Evolutionary conservation across 2,113 vertebrate species (phyloP), one percentile per base, ranked within the genome.

Genomic region (Odocoileus hemionus): DNA sequence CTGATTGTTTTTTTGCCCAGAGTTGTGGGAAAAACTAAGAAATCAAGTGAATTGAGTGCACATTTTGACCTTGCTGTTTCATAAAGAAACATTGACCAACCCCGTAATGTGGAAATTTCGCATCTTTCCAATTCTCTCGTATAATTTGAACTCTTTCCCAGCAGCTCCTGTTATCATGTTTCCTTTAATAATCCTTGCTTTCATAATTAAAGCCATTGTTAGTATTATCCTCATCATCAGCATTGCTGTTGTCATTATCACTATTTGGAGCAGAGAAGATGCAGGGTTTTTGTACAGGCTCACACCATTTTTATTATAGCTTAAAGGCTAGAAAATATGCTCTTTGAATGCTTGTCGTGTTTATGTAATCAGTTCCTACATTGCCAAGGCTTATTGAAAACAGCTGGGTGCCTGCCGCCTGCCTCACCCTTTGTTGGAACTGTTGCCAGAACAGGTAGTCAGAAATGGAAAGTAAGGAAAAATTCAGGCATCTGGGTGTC

Each of bases 401-500:
- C 99, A 99, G 97, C 98, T 99, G 98, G 97, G 55, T 98, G 96
- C 91, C 97, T 99, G 96, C 92, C 94, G 98, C 91, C 98, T 95
- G 97, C 97, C 93, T 98, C 88, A 95, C 90, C 67, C 83, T 98
- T 98, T 96, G 89, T 94, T 47, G 91, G 70, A 98, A 98, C 80
- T 97, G 70, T 97, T 98, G 98, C 99, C 99, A 99, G 99, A 99
- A 99, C 99, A 99, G 99, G 99, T 99, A 99, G 98, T 99, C 98
- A 98, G 98, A 98, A 98, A 95, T 94, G 98, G 99, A 99, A 99
- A 98, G 79, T 97, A 94, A 98, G 97, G 97, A 96, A 98, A 98
- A 99, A 98, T 95, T 98, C 98, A 98, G 98, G 98, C 99, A 98
- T 99, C 98, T 99, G 98, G 97, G 95, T 64, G 67, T 97, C 97